These are phyloP conservation scores for Dicerorhinus sumatrensis DNA, from an alignment of 2,113 vertebrate species.

Conservation along the genomic window DNA sequence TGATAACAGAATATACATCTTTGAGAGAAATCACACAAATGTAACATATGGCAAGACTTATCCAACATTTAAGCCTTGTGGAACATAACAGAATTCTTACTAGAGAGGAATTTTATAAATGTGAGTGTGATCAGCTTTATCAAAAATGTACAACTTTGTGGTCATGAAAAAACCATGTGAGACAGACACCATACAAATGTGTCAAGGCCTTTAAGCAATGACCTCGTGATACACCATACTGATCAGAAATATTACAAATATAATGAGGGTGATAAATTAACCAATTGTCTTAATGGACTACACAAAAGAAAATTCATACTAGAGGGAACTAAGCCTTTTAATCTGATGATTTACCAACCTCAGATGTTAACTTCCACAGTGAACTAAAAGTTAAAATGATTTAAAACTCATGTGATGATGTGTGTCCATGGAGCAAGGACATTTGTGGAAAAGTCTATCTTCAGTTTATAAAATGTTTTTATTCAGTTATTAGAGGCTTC, in stretches of 20 bases:
- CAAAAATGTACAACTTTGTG: background rate
- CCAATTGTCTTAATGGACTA: background rate
- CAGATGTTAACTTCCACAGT: background rate
- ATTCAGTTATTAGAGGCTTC: background rate
- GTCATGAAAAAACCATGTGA: background rate
- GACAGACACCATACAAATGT: background rate
- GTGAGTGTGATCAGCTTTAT: background rate
- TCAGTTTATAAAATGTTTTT: background rate
- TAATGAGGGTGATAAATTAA: background rate
- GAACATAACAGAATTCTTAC: background rate
- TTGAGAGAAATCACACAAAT: background rate
- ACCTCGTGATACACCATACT: slow-evolving; percentile 79
- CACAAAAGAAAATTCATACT: background rate
- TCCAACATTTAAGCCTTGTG: background rate
- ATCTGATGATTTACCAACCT: background rate
- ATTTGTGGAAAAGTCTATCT: background rate
- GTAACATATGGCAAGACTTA: background rate
- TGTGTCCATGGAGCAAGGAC: background rate
- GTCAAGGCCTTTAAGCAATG: background rate
- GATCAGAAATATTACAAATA: background rate
- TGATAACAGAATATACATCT: background rate
- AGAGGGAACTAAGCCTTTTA: background rate
- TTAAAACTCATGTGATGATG: background rate
- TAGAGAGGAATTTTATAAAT: background rate
- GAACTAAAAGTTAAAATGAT: background rate